Evolutionary conservation across 2,888 invertebrate species (phyloP).

Genomic region (Phasia obesa): DNA sequence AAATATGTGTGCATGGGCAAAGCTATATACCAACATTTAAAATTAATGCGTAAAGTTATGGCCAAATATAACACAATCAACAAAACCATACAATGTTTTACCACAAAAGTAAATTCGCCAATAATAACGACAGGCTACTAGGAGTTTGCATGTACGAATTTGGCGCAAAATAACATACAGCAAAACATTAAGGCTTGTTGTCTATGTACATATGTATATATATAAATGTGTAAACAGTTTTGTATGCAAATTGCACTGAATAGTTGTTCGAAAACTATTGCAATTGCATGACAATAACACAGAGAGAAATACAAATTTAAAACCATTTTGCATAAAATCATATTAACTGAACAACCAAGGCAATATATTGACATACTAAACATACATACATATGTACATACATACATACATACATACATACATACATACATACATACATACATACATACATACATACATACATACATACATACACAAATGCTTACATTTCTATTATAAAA

Average conservation of each 20-base stretch:
- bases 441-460: conserved; percentile 5
- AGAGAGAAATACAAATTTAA: conserved; percentile 34
- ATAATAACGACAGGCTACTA: conserved; percentile 43
- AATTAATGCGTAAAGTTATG: conserved; percentile 69
- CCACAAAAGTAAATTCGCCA: conserved; percentile 61
- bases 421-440: background rate
- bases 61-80: conserved; percentile 65
- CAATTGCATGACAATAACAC: conserved; percentile 63
- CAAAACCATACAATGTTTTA: conserved; percentile 49
- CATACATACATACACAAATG: conserved; percentile 23
- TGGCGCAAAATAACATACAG: background rate
- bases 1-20: background rate
- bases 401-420: background rate
- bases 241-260: conserved; percentile 22
- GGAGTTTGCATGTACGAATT: conserved; percentile 14
- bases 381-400: background rate
- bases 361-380: conserved; percentile 16
- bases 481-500: conserved; percentile 13
- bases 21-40: conserved; percentile 47
- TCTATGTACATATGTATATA: background rate
- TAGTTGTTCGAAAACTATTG: conserved; percentile 28
- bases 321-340: conserved; percentile 30
- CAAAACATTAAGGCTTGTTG: background rate
- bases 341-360: conserved; percentile 29
- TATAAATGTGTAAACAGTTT: background rate